Conservation (phyloP, 2,888 invertebrate genomes). For the Diabrotica balteata region DNA sequence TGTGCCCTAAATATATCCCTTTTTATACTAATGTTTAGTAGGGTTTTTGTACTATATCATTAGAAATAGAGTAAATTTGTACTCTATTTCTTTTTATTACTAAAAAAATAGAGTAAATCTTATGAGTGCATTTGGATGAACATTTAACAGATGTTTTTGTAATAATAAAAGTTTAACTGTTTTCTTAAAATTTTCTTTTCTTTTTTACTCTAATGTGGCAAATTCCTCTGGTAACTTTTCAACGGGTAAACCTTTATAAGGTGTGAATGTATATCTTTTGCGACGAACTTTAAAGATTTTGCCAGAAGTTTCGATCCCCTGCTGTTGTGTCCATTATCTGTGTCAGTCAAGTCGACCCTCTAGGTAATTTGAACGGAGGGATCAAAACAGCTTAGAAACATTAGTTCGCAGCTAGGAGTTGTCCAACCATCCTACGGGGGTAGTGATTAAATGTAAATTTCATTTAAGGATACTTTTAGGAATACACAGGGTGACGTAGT, state of each 20-base stretch:
- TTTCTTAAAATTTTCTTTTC: too few species aligned
- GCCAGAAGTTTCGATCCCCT: constrained; percentile 1
- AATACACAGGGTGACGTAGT: not conserved
- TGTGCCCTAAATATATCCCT: too few species aligned
- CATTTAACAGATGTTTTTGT: too few species aligned
- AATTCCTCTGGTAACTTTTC: too few species aligned
- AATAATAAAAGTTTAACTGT: too few species aligned
- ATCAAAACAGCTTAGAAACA: constrained; percentile 16
- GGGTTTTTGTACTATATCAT: too few species aligned
- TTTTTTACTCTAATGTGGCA: too few species aligned
- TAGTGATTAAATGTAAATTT: constrained; percentile 12
- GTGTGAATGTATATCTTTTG: constrained; percentile 6
- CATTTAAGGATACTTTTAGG: not conserved
- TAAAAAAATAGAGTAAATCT: too few species aligned
- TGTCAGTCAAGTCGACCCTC: constrained; percentile 1
- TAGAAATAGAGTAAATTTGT: too few species aligned
- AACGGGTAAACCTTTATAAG: not conserved
- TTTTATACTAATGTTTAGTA: too few species aligned
- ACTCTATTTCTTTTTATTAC: too few species aligned
- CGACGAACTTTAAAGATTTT: constrained; percentile 7
- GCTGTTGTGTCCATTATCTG: constrained; percentile 17
- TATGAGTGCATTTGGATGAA: too few species aligned
- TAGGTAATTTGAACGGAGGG: constrained; percentile 18
- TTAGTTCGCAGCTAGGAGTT: constrained; percentile 9
- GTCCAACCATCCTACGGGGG: constrained; percentile 3